Conservation (phyloP, 2,113 vertebrate species). For the Pseudopodoces humilis region DNA sequence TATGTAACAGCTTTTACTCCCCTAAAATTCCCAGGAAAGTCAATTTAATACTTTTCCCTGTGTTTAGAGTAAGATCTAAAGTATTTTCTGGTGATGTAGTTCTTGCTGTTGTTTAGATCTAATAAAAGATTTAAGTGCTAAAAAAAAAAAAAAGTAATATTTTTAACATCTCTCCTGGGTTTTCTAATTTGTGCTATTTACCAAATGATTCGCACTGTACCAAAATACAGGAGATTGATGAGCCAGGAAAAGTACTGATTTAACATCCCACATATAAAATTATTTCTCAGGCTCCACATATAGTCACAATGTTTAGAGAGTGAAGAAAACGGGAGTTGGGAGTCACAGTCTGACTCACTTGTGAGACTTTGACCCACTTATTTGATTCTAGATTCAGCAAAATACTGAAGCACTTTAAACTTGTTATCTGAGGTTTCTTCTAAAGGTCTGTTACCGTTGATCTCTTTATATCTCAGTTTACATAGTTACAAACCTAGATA, state of each 20-base stretch:
- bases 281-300: constrained; percentile 54
- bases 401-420: constrained; percentile 59
- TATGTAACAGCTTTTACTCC: neutral
- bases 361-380: constrained; percentile 67
- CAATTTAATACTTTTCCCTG: neutral
- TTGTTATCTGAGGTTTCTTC: constrained; percentile 53
- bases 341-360: constrained; percentile 55
- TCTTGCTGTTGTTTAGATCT: constrained; percentile 2
- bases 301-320: constrained; percentile 55
- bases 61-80: neutral
- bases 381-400: constrained; percentile 61
- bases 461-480: constrained; percentile 54
- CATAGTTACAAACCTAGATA: constrained; percentile 32
- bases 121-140: neutral
- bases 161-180: constrained; percentile 24
- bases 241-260: constrained; percentile 58
- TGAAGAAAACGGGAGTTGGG: neutral
- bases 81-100: neutral
- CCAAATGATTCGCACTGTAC: constrained; percentile 45
- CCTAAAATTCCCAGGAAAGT: neutral
- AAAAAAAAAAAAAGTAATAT: neutral
- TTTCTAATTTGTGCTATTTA: constrained; percentile 39
- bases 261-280: constrained; percentile 54
- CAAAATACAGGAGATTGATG: constrained; percentile 56
- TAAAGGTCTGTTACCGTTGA: constrained; percentile 61